Evolutionary conservation across 1,140 invertebrate genomes (phyloP).

Genomic region (Stenopsyche tienmushanensis): DNA sequence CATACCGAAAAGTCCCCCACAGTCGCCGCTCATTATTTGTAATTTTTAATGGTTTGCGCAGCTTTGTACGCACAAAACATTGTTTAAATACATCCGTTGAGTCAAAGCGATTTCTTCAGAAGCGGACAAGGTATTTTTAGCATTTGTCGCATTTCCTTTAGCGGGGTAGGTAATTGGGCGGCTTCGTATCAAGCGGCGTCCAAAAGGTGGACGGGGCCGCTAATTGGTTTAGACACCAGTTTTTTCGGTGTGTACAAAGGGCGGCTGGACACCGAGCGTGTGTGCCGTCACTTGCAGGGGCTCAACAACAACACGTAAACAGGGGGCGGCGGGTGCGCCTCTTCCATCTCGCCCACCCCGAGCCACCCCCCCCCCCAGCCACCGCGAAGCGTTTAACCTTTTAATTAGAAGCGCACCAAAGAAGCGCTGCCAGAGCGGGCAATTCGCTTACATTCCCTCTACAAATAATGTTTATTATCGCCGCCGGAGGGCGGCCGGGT

Average conservation of each 20-base stretch:
- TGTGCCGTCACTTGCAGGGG: conserved; percentile 23
- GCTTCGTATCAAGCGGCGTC: neutral
- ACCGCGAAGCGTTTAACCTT: conserved; percentile 27
- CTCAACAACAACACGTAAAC: conserved; percentile 22
- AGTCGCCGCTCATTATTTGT: too few relatives aligned
- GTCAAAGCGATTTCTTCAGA: too few relatives aligned
- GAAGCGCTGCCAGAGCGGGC: conserved; percentile 10
- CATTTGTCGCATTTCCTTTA: conserved; percentile 17
- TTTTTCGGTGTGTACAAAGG: conserved; percentile 34
- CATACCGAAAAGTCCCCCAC: too few relatives aligned
- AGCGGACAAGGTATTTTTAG: too few relatives aligned
- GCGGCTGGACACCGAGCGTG: conserved; percentile 18
- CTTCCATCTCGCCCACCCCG: neutral
- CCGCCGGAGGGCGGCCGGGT: neutral
- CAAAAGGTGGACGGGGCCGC: conserved; percentile 3
- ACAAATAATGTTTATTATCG: conserved; percentile 31
- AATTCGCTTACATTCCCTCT: neutral
- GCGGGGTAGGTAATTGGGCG: conserved; percentile 12
- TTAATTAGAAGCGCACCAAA: conserved; percentile 34
- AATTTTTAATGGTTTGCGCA: too few relatives aligned
- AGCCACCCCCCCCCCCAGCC: neutral
- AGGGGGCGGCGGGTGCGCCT: neutral
- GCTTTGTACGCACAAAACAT: too few relatives aligned
- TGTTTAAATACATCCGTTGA: too few relatives aligned
- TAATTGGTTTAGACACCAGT: conserved; percentile 29